Base-by-base conservation (phyloP, 2,888 invertebrate species). In the Lingula anatina region DNA sequence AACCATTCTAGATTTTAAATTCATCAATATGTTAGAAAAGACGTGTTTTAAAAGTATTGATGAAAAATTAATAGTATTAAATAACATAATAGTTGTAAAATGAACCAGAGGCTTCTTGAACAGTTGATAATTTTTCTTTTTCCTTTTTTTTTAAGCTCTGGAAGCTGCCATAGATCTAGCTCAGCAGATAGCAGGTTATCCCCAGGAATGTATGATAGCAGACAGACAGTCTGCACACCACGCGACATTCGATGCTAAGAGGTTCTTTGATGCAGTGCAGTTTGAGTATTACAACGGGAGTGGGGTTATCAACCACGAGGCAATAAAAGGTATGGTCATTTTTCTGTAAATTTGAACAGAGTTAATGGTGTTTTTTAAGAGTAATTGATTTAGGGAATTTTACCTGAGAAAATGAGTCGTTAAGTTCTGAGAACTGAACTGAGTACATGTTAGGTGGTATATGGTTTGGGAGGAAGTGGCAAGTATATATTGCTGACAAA, bases 151-250 rank as follows among this genome's bases (percentile, higher is more conserved):
- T 37, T 24, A 58, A 75, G 75, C 67, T 26, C 52, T 75, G 20
- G 70, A 67, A 7, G 58, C 60, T 41, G 74, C 79, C 0, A 55
- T 77, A 5, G 59, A 69, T 44, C 53, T 78, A 15, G 79, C 79
- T 15, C 56, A 68, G 47, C 83, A 84, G 0, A 66, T 95, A 20
- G 79, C 82, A 0, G 90, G 89, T 74, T 93, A 89, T 73, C 92
- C 94, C 0, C 89, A 89, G 70, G 81, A 81, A 50, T 84, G 84
- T 15, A 62, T 86, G 38, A 79, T 80, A 51, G 80, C 80, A 2
- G 86, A 86, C 73, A 77, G 85, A 51, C 59, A 70, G 24, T 84
- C 84, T 1, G 78, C 87, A 70, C 70, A 86, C 80, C 77, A 82
- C 76, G 79, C 87, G 5, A 83, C 86, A 1, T 90, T 85, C 72